These are phyloP conservation scores for Paracanthobrama guichenoti DNA, from an alignment of 2,113 vertebrate species.

Conservation along the genomic window DNA sequence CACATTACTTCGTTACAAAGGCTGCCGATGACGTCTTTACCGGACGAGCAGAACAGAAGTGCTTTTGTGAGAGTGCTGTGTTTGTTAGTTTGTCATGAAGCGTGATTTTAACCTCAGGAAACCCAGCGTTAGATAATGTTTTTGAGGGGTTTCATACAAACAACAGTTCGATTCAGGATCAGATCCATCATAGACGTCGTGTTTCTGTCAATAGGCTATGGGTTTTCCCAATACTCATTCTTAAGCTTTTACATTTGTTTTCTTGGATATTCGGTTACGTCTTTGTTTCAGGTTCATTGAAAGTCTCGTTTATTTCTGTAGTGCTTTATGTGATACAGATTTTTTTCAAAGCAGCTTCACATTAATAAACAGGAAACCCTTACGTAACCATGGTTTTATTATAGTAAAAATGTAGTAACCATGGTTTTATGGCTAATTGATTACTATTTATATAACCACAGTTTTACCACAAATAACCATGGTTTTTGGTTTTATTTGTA, in stretches of 20 bases:
- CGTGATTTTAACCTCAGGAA: not conserved
- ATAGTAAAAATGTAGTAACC: no score
- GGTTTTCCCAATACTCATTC: not conserved
- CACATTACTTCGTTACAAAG: conserved; percentile 19
- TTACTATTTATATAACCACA: no score
- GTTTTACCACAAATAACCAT: no score
- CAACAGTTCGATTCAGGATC: not conserved
- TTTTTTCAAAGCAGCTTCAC: not conserved
- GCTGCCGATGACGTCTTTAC: conserved; percentile 6
- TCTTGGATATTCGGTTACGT: not conserved
- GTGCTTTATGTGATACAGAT: not conserved
- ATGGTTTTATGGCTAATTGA: no score
- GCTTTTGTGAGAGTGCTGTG: not conserved
- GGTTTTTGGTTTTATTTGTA: no score
- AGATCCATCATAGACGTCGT: not conserved
- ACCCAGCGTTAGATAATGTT: not conserved
- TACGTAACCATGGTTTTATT: no score
- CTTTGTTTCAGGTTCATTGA: not conserved
- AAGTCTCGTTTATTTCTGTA: not conserved
- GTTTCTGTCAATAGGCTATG: not conserved
- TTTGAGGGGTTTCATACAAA: not conserved
- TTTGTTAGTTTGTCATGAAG: not conserved
- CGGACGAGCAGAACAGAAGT: no score
- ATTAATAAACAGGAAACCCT: not conserved
- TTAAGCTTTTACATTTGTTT: no score